Percentiles rank a stretch among this genome's conserved stretches.
Evolutionary conservation across 2,888 invertebrate species (phyloP).

Genomic region (Limnephilus rhombicus): DNA sequence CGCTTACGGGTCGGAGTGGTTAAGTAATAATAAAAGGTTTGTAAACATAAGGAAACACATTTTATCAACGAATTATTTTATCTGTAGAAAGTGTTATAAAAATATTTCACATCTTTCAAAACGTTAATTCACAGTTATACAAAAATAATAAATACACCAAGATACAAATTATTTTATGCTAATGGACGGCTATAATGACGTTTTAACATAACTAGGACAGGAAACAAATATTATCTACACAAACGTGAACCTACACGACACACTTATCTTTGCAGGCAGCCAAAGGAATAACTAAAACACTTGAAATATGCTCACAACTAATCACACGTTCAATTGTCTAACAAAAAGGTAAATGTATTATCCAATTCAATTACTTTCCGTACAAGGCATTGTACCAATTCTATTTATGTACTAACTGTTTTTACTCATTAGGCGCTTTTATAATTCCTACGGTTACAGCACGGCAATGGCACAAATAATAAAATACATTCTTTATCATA

Average conservation of each 20-base stretch:
- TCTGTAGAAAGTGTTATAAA: constrained; percentile 37
- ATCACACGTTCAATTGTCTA: neutral
- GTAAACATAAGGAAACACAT: neutral
- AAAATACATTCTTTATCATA: too few relatives aligned
- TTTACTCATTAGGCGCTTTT: too few relatives aligned
- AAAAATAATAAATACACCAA: neutral
- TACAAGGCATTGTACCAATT: neutral
- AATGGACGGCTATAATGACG: neutral
- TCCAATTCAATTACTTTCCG: neutral
- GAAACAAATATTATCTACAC: neutral
- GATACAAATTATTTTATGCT: neutral
- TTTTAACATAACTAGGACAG: neutral
- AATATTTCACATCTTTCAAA: constrained; percentile 28
- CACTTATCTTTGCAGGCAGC: neutral
- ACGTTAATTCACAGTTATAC: neutral
- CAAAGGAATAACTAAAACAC: neutral
- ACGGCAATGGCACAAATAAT: too few relatives aligned
- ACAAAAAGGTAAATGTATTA: neutral
- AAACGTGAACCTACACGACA: neutral
- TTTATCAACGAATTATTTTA: constrained; percentile 2
- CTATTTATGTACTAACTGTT: neutral
- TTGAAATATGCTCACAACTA: neutral
- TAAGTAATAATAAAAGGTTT: neutral
- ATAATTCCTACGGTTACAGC: too few relatives aligned
- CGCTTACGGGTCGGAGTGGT: too few relatives aligned